Percentiles rank a stretch among this genome's conserved stretches.
Conservation (phyloP, 2,888 invertebrate species). For the Hydriomena furcata region DNA sequence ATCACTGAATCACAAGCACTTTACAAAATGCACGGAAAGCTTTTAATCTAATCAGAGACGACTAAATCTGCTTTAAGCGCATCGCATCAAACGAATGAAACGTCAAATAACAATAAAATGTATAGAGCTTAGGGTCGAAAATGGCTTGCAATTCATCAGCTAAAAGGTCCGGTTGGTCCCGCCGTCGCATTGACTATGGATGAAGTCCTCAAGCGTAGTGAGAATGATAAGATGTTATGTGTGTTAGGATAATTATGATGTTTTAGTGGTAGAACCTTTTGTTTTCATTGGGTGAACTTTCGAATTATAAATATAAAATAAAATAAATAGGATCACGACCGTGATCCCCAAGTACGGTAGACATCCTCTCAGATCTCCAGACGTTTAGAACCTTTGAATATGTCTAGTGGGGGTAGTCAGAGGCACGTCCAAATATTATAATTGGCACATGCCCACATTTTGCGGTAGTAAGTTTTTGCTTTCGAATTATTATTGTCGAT, state of each 20-base stretch:
- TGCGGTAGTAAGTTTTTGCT: too few species aligned
- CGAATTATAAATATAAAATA: not conserved
- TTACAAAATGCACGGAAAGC: conserved; percentile 33
- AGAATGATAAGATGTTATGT: conserved; percentile 33
- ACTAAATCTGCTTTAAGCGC: conserved; percentile 27
- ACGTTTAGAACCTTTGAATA: too few species aligned
- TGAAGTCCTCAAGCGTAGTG: conserved; percentile 46
- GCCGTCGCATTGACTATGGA: conserved; percentile 67
- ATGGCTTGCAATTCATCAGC: conserved; percentile 58
- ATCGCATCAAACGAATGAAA: conserved; percentile 35
- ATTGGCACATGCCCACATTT: too few species aligned
- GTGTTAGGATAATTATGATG: conserved; percentile 24
- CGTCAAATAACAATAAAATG: conserved; percentile 48
- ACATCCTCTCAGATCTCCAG: too few species aligned
- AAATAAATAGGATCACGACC: too few species aligned
- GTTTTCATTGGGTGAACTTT: conserved; percentile 3
- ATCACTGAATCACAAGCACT: conserved; percentile 29
- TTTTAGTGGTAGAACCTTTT: conserved; percentile 20
- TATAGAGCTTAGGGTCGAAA: conserved; percentile 43
- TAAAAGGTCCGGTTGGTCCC: conserved; percentile 57
- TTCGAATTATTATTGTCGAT: too few species aligned
- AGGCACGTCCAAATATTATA: too few species aligned
- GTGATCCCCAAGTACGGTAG: too few species aligned
- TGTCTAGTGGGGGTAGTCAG: too few species aligned
- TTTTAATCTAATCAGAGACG: conserved; percentile 33